Conservation (phyloP, 2,797 vertebrate genomes). For the Knipowitschia caucasica region DNA sequence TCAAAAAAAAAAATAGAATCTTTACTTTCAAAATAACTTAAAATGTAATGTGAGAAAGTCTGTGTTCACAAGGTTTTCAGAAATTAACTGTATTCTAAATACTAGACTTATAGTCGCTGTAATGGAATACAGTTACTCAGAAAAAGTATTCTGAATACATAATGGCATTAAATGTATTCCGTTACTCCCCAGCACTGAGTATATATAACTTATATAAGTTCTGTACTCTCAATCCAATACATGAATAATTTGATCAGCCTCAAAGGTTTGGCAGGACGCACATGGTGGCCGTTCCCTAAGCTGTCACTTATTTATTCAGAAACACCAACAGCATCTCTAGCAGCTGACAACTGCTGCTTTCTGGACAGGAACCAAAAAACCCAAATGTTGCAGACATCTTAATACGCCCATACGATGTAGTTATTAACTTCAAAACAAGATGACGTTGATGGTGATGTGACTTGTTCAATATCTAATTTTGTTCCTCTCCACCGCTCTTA, state of each 20-base stretch:
- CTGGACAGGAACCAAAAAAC: conserved; percentile 3
- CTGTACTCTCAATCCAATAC: background rate
- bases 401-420: background rate
- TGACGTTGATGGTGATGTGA: conserved; percentile 7
- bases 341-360: conserved; percentile 18
- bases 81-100: no score
- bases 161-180: no score
- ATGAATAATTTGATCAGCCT: conserved; percentile 16
- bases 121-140: no score
- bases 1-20: no score
- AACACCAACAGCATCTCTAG: conserved; percentile 16
- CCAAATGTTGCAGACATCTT: conserved; percentile 4
- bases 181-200: no score
- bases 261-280: conserved; percentile 13
- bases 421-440: background rate
- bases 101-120: no score
- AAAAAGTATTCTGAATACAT: no score
- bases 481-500: conserved; percentile 13
- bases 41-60: no score
- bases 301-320: conserved; percentile 14
- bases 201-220: background rate
- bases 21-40: no score
- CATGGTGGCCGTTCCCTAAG: conserved; percentile 7
- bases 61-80: no score
- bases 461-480: conserved; percentile 34